Evolutionary conservation across 2,797 vertebrate species (phyloP).

Genomic region (Sebastes matsubarae): DNA sequence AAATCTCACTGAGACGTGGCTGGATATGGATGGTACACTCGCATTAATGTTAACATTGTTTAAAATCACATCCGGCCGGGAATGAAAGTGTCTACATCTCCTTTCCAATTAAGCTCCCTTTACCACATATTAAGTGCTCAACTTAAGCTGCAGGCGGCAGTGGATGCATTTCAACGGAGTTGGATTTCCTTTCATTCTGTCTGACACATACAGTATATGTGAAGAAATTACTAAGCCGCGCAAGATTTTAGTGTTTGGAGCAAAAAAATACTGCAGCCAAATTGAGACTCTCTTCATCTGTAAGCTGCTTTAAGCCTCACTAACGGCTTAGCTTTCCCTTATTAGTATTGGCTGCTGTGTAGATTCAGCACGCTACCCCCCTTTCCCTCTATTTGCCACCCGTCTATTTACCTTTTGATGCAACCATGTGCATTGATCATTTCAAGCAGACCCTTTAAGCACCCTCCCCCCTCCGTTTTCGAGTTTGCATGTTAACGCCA

Average conservation of each 20-base stretch:
- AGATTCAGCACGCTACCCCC: conserved; percentile 47
- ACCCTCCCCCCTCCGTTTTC: neutral
- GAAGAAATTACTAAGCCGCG: conserved; percentile 61
- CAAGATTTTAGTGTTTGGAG: conserved; percentile 61
- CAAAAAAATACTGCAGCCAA: conserved; percentile 54
- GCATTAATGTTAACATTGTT: conserved; percentile 73
- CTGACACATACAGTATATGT: conserved; percentile 59
- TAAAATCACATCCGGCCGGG: conserved; percentile 60
- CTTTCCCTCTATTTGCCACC: conserved; percentile 34
- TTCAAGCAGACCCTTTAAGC: conserved; percentile 31
- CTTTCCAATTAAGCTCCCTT: conserved; percentile 66
- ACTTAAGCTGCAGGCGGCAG: conserved; percentile 60
- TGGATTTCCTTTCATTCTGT: conserved; percentile 64
- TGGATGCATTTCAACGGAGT: conserved; percentile 63
- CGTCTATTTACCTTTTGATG: conserved; percentile 59
- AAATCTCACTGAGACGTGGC: conserved; percentile 56
- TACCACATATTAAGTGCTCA: conserved; percentile 66
- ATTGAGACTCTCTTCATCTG: conserved; percentile 68
- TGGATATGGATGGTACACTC: conserved; percentile 61
- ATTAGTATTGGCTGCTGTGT: conserved; percentile 68
- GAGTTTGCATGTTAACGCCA: conserved; percentile 27
- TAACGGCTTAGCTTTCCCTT: conserved; percentile 69
- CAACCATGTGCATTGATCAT: conserved; percentile 36
- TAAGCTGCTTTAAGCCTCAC: conserved; percentile 73
- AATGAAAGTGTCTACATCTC: conserved; percentile 59